Conservation (phyloP, 1,140 invertebrate genomes). For the Lasaia peninsularis region DNA sequence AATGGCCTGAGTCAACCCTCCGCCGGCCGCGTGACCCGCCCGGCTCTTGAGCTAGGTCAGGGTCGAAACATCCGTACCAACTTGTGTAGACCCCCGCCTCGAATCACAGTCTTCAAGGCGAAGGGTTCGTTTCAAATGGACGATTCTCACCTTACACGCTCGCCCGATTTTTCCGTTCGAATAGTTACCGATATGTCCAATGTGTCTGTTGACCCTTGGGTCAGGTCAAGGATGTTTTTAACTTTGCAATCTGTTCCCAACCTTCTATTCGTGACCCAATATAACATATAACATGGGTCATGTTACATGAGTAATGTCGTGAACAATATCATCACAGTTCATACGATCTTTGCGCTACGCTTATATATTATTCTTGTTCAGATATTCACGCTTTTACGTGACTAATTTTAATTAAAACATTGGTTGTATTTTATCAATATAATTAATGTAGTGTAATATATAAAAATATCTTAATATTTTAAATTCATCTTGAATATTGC, state of each 20-base stretch:
- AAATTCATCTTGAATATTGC: too few relatives aligned
- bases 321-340: too few relatives aligned
- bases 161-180: constrained; percentile 66
- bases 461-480: too few relatives aligned
- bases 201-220: constrained; percentile 53
- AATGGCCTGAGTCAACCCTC: constrained; percentile 60
- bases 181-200: constrained; percentile 59
- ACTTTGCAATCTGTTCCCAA: constrained; percentile 14
- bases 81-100: constrained; percentile 36
- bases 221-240: constrained; percentile 46
- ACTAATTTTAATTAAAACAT: too few relatives aligned
- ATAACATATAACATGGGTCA: too few relatives aligned
- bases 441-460: too few relatives aligned
- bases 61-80: constrained; percentile 51
- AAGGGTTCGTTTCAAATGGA: constrained; percentile 28
- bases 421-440: too few relatives aligned
- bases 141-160: constrained; percentile 43
- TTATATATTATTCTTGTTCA: too few relatives aligned
- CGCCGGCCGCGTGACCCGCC: constrained; percentile 57
- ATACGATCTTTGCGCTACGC: too few relatives aligned
- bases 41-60: constrained; percentile 64
- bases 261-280: background rate
- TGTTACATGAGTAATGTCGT: too few relatives aligned
- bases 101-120: constrained; percentile 11
- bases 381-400: too few relatives aligned